Percentiles rank a stretch among this genome's conserved stretches.
phyloP scores from a whole-genome alignment of 2,113 vertebrate genomes.

The Ophthalmolycus amberensis region DNA sequence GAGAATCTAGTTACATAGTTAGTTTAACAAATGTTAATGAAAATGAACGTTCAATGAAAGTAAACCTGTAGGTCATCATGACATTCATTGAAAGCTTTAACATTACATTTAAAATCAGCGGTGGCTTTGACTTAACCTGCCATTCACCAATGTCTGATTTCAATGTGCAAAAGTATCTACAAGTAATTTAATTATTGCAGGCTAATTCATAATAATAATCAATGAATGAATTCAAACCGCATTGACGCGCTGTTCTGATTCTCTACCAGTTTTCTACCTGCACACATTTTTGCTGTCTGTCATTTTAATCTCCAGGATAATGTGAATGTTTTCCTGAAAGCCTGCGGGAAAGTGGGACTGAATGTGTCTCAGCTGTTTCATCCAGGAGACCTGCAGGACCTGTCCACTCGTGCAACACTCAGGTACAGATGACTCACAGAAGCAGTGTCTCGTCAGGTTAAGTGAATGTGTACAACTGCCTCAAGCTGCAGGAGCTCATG shows the following conservation, averaged over 20 bases:
- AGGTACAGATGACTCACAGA: slow-evolving; percentile 80
- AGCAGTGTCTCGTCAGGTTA: neutral
- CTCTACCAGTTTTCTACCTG: slow-evolving; percentile 2
- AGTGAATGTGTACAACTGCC: neutral
- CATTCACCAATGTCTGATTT: neutral
- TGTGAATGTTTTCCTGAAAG: slow-evolving; percentile 95
- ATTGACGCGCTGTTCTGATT: neutral
- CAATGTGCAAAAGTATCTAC: neutral
- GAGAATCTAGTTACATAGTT: neutral
- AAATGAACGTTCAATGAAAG: neutral
- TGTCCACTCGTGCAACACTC: slow-evolving; percentile 94
- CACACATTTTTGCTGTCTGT: slow-evolving; percentile 32
- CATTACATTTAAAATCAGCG: neutral
- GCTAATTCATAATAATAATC: neutral
- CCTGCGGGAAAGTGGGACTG: slow-evolving; percentile 93
- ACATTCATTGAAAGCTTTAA: neutral
- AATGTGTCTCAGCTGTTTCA: slow-evolving; percentile 98
- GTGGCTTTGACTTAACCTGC: neutral
- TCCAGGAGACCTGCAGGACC: slow-evolving; percentile 97
- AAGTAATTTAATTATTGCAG: neutral
- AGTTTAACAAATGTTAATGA: too few species aligned
- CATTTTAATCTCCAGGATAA: slow-evolving; percentile 90
- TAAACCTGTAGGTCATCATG: neutral
- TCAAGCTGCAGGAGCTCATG: neutral
- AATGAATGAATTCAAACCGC: neutral